Evolutionary conservation across 23 tunicate genomes (phyloP).

Genomic region (Halocynthia roretzi): DNA sequence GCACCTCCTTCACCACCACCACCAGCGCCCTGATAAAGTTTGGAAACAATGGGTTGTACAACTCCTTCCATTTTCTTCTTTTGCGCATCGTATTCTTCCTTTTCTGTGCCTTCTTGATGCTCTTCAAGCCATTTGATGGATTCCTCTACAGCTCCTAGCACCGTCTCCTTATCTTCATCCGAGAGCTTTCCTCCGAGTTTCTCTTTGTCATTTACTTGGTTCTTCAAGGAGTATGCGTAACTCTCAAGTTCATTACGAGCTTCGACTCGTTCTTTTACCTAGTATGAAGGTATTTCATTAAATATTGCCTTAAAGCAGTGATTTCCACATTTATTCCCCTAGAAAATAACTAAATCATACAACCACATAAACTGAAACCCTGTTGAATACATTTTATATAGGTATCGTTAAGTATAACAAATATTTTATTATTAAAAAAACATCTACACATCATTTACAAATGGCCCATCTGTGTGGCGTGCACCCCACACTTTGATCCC

Average conservation of each 20-base stretch:
- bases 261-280: constrained; percentile 91
- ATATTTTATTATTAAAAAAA: background rate
- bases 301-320: background rate
- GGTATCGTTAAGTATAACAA: background rate
- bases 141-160: constrained; percentile 78
- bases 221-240: constrained; percentile 89
- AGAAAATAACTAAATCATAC: too few relatives aligned
- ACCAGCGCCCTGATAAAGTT: constrained; percentile 71
- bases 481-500: background rate
- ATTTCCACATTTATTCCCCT: background rate
- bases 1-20: constrained; percentile 44
- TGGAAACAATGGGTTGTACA: constrained; percentile 83
- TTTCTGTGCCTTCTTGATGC: constrained; percentile 76
- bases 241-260: constrained; percentile 92
- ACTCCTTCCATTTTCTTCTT: constrained; percentile 95
- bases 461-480: background rate
- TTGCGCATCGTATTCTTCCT: constrained; percentile 82
- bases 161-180: constrained; percentile 75
- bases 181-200: constrained; percentile 90
- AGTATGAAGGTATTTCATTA: background rate
- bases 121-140: constrained; percentile 96
- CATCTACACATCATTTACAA: background rate
- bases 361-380: too few relatives aligned
- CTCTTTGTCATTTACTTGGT: constrained; percentile 87
- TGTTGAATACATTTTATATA: too few relatives aligned